Base-by-base conservation (phyloP, 2,888 invertebrate species). In the Orthonevra nobilis region DNA sequence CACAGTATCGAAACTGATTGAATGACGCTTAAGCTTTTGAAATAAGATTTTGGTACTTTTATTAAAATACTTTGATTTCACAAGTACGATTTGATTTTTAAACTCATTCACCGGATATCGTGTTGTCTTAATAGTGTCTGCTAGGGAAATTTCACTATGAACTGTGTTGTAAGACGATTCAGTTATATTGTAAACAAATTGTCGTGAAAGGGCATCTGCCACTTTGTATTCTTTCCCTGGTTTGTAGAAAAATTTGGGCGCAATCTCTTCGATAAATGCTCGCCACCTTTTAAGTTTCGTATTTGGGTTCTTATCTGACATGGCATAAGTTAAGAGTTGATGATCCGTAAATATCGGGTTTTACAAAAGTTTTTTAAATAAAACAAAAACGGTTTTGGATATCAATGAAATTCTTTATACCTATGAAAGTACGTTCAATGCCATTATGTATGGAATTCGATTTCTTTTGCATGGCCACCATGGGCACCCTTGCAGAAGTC, bases 241-340 rank as follows among this genome's bases (percentile, higher is more conserved):
- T 10, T 81, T 75, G 34, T 50, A 81, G 26, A 44, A 44, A 38
- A 69, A 74, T 0, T n/a, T 77, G 19, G 63, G 72, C 3, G 56
- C 26, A 12, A 72, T 68, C 38, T 77, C 77, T 40, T 82, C 72
- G 23, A 73, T 60, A n/a, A 81, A 74, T 0, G 61, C 54, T 1
- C 42, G 50, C 72, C 68, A 68, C 34, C 77, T 50, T 42, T 73
- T 73, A 34, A 61, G 26, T 52, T 77, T 81, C 6, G 46, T 34
- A 50, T 81, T 74, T 23, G 73, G 68, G 54, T 77, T 79, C 61
- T 58, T 70, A 50, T 70, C 63, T 36, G 82, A 69, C 23, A 77
- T 70, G 26, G 81, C 52, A 81, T 60, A 77, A 10, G 46, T 64
- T 6, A 81, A 70, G 10, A 82, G 84, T 52, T 83, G 77, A 36